These are phyloP conservation scores for Neoitamus cyanurus DNA, from an alignment of 2,888 invertebrate genomes.

Conservation along the genomic window DNA sequence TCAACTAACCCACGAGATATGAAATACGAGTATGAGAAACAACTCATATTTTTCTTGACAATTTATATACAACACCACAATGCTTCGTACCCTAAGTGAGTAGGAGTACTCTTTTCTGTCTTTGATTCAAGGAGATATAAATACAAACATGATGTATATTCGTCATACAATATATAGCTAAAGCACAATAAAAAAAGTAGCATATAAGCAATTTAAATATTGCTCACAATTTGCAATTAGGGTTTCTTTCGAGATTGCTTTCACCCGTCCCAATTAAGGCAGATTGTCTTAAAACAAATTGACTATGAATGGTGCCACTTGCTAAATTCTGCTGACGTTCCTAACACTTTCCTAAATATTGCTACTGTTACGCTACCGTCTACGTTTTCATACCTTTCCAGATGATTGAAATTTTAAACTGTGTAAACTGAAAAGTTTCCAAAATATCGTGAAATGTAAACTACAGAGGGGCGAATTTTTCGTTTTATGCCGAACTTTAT, in stretches of 20 bases:
- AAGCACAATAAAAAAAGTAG: not conserved
- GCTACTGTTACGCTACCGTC: not conserved
- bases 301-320: not conserved
- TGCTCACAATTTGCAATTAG: not conserved
- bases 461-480: not conserved
- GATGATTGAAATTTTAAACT: constrained; percentile 23
- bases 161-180: too few relatives aligned
- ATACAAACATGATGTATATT: too few relatives aligned
- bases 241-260: not conserved
- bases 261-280: not conserved
- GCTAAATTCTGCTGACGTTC: not conserved
- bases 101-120: too few relatives aligned
- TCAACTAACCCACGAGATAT: too few relatives aligned
- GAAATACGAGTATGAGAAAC: too few relatives aligned
- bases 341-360: not conserved
- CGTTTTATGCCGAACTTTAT: not conserved
- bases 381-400: constrained; percentile 31
- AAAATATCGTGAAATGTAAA: not conserved
- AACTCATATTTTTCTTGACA: too few relatives aligned
- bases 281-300: not conserved
- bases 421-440: not conserved
- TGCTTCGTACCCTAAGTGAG: too few relatives aligned
- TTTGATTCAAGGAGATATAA: too few relatives aligned
- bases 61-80: too few relatives aligned
- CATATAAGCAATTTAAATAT: not conserved